Base-by-base conservation (phyloP, 1,140 invertebrate genomes). In the Brachionus angularis region DNA sequence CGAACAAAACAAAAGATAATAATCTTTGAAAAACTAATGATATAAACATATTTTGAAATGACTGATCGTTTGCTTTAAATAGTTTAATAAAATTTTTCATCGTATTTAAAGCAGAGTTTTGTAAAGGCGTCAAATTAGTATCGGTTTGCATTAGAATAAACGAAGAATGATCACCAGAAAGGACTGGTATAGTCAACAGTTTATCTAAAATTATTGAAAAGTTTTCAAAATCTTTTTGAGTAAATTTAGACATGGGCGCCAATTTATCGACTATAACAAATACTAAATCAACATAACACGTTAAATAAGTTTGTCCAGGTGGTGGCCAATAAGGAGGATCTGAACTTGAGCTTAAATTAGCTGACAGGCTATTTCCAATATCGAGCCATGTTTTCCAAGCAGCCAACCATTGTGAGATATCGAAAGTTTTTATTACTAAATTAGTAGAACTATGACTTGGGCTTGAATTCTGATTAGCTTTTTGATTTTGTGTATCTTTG, bases 241-340 rank as follows among this genome's bases (percentile, higher is more conserved):
- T 86, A 80, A 93, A 92, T 75, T 82, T 79, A 50, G 85, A 70
- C 2, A 8, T 23, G 7, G 46, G 34, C 36, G 67, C 82, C 83
- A 89, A 88, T 73, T 95, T 90, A 73, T 90, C 88, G 82, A 94
- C 96, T 62, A 97, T 86, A 47, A 88, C 87, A 16, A 93, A 91
- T 79, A 96, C 94, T 77, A 94, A 94, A 81, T 94, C 91, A 73
- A 96, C 88, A 3, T 95, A 84, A 1, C 92, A 89, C 0, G 92
- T 93, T 25, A 97, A 85, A 82, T 95, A 97, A 73, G 89, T 87
- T 78, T 94, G 90, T 12, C 90, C 90, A 1, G 92, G 92, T 84
- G 73, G 53, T 75, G 77, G 64, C 71, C 49, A 29, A 61, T 62
- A 21, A 33, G 71, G 18, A 8, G 34, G 16, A 31, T 14, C 31